Conservation (phyloP, 2,888 invertebrate species). For the Papilio gigon region DNA sequence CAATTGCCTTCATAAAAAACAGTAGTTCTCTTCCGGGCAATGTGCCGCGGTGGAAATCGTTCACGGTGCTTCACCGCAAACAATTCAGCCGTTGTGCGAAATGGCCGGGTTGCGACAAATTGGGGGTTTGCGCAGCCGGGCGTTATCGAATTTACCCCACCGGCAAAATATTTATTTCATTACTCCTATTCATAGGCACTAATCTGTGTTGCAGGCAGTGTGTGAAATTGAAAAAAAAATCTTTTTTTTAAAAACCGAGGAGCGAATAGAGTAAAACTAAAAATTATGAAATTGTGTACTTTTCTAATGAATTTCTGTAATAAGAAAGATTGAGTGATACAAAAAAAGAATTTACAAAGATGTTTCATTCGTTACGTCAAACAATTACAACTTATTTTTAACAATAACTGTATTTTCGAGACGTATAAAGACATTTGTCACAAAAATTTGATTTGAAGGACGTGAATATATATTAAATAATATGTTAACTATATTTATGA, state of each 20-base stretch:
- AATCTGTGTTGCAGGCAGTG: conserved; percentile 68
- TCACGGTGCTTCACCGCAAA: conserved; percentile 70
- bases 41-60: conserved; percentile 62
- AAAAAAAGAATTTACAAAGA: too few species aligned
- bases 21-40: conserved; percentile 73
- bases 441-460: not conserved
- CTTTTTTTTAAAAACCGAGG: conserved; percentile 6
- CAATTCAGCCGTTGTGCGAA: conserved; percentile 73
- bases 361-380: too few species aligned
- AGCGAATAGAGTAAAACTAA: not conserved
- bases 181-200: conserved; percentile 80
- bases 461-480: not conserved
- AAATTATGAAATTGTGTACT: too few species aligned
- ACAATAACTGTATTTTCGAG: too few species aligned
- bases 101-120: conserved; percentile 69
- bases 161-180: conserved; percentile 83
- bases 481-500: not conserved
- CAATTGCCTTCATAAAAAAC: conserved; percentile 46
- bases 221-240: conserved; percentile 24
- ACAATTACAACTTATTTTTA: too few species aligned
- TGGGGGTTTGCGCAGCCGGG: conserved; percentile 73
- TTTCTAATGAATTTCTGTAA: too few species aligned
- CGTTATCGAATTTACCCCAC: conserved; percentile 77
- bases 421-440: not conserved
- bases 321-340: too few species aligned